Percentiles rank a stretch among this genome's conserved stretches.
These are phyloP conservation scores for Epirrhoe alternata DNA, from an alignment of 2,888 invertebrate species.

Conservation along the genomic window DNA sequence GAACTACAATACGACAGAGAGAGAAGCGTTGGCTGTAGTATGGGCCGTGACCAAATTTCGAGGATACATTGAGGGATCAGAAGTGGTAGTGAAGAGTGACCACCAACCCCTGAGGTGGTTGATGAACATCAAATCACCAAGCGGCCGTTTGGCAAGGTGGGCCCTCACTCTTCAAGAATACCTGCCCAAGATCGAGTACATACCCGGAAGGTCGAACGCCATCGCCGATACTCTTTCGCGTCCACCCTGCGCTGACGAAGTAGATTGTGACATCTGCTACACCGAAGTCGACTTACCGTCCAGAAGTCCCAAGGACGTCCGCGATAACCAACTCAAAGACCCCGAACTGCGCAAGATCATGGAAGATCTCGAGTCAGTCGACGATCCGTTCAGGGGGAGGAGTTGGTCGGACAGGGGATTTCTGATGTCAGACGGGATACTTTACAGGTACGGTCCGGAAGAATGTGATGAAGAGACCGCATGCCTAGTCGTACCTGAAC, in stretches of 20 bases:
- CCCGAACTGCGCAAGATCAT: constrained; percentile 9
- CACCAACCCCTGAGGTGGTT: constrained; percentile 20
- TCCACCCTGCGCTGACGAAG: constrained; percentile 9
- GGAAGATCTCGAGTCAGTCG: constrained; percentile 1
- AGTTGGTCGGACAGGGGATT: constrained; percentile 9
- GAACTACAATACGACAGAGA: constrained; percentile 8
- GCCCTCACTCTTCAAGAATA: constrained; percentile 12
- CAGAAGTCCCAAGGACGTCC: constrained; percentile 5
- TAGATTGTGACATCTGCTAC: not conserved
- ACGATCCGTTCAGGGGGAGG: constrained; percentile 3
- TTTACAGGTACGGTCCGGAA: not conserved
- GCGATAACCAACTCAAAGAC: constrained; percentile 3
- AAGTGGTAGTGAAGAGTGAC: constrained; percentile 10
- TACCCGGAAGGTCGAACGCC: constrained; percentile 8
- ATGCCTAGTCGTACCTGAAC: constrained; percentile 30
- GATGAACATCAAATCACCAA: constrained; percentile 6
- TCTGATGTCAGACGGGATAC: constrained; percentile 8
- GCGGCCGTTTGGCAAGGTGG: constrained; percentile 19
- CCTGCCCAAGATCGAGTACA: constrained; percentile 1
- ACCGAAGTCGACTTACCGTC: constrained; percentile 5
- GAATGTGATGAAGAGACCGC: constrained; percentile 6
- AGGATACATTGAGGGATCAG: constrained; percentile 8
- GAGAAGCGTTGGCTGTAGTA: not conserved
- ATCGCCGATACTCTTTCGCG: constrained; percentile 7
- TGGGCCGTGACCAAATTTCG: not conserved